These are phyloP conservation scores for Hormiphora californensis DNA, from an alignment of 37 sponge, comb jelly and placozoan species.

Conservation along the genomic window DNA sequence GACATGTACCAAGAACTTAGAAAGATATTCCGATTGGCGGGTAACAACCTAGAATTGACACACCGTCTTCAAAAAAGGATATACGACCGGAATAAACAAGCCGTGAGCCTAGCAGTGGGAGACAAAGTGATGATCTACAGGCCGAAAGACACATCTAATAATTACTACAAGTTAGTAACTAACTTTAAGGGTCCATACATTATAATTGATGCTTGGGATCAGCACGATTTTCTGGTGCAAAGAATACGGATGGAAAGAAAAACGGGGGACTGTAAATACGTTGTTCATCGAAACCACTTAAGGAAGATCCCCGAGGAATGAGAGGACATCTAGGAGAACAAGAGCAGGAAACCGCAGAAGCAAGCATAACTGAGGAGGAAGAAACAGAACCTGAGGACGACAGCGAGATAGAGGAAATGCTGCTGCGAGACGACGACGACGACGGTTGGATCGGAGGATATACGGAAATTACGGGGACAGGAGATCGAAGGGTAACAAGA, in stretches of 20 bases:
- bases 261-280: too few species aligned
- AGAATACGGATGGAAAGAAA: not conserved
- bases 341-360: not conserved
- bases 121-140: not conserved
- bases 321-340: not conserved
- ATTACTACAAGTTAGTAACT: not conserved
- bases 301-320: conserved; percentile 14
- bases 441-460: too few species aligned
- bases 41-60: not conserved
- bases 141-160: not conserved
- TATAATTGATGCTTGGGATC: not conserved
- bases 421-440: too few species aligned
- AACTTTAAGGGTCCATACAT: not conserved
- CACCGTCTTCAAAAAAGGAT: not conserved
- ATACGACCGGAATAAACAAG: not conserved
- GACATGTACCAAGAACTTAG: not conserved
- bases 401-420: not conserved
- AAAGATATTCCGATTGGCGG: not conserved
- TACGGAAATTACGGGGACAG: too few species aligned
- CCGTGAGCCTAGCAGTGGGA: not conserved
- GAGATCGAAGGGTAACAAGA: too few species aligned
- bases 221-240: not conserved
- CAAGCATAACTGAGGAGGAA: too few species aligned
- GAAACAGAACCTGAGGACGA: not conserved
- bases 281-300: conserved; percentile 10